Base-by-base conservation (phyloP, 2,797 vertebrate genomes). In the Anolis apletophallus region DNA sequence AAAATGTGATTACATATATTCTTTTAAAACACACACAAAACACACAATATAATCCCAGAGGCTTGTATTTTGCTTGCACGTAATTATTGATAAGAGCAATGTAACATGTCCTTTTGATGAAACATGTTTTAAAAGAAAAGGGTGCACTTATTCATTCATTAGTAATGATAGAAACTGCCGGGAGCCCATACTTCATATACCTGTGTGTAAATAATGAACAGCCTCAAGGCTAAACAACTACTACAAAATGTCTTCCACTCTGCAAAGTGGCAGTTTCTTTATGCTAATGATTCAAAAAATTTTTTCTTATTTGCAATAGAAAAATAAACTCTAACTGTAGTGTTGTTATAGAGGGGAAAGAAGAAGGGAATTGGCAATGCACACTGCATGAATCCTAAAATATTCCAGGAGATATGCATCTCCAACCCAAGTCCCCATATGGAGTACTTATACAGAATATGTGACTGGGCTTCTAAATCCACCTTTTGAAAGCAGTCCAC, bases 31-130 rank as follows among this genome's bases (percentile, higher is more conserved):
- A 12, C 19, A 23, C 88, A 94, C 9, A 59, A 13, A 17, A 26
- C 73, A 78, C 91, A 90, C 36, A 90, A 80, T 87, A 91, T 85
- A 90, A 90, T 83, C 81, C 91, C 16, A 0, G 78, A 90, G 82
- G 88, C 73, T 93, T 93, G 86, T 74, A 86, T 93, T 94, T 91
- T 91, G 90, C 71, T 92, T 91, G 85, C 86, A 86, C 11, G 78
- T 90, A 94, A 94, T 93, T 93, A 94, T 93, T 95, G 94, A 94
- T 95, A 95, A 95, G 90, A 94, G 87, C 71, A 93, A 50, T 40
- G 40, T 87, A 92, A 91, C 82, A 14, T 83, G 89, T 89, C 87
- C 84, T 92, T 93, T 89, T 90, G 84, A 94, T 85, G 80, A 94
- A 94, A 80, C 61, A 75, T n/a, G 57, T 68, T 89, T 87, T 79